Base-by-base conservation (phyloP, 2,797 vertebrate genomes). In the Xyrichtys novacula region DNA sequence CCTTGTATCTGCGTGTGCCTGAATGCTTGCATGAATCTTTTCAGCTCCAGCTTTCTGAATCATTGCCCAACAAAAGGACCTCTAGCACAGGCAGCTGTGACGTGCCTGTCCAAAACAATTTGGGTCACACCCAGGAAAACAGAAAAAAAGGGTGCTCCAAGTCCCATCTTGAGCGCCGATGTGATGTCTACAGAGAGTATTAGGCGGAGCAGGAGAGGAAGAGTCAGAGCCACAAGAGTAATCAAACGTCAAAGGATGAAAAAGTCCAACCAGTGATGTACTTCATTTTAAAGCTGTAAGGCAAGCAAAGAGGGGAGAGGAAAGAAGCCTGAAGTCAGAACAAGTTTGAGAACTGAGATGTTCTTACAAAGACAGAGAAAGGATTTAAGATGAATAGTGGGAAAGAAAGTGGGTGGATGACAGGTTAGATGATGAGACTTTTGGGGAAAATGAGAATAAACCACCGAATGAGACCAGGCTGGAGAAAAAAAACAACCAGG, bases 71-170 rank as follows among this genome's bases (percentile, higher is more conserved):
- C 59, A 71, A 79, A 80, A 84, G 26, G 55, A 71, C 68, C 65
- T 72, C 65, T 71, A 72, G 71, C 72, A 72, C 47, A 53, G 11
- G 54, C 55, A 81, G 49, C 38, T 23, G 38, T 54, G 76, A 39
- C 6, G 5, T 38, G 50, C 59, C 68, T 66, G 74, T 78, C 84
- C 68, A 55, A 81, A 86, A 85, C 77, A 66, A 85, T 86, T 72
- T 78, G 39, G 42, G 76, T 75, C 63, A 71, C 54, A 62, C 43
- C 47, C 7, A 56, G 47, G 70, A 59, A 80, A 65, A 67, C 34
- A 55, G 52, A 75, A 69, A 52, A 39, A 22, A 71, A 43, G 46
- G 57, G 0, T 54, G 25, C 48, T 50, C 44, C 40, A 32, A 74
- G 77, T 66, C 63, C 74, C 60, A 72, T 70, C 66, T 28, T 36